These are phyloP conservation scores for Erebia epiphron DNA, from an alignment of 2,888 invertebrate genomes.

Conservation along the genomic window DNA sequence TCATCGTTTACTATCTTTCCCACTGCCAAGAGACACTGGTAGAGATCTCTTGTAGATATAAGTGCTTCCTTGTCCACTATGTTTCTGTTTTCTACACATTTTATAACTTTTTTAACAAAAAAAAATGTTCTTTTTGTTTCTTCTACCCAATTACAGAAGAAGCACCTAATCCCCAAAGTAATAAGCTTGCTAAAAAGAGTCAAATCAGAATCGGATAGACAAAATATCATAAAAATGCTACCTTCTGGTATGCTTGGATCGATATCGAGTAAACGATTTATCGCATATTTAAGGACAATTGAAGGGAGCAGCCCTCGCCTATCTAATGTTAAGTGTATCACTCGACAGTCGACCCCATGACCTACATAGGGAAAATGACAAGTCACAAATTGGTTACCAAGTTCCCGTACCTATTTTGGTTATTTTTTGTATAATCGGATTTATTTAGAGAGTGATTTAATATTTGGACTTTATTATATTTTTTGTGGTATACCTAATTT, in stretches of 20 bases:
- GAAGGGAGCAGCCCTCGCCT: conserved; percentile 15
- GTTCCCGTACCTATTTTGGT: conserved; percentile 6
- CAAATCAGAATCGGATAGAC: no score
- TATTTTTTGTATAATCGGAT: neutral
- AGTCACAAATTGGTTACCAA: conserved; percentile 3
- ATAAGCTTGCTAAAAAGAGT: no score
- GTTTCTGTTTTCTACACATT: no score
- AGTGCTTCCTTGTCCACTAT: no score
- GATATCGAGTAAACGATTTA: conserved; percentile 17
- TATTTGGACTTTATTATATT: neutral
- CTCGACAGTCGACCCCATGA: conserved; percentile 16
- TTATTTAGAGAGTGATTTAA: neutral
- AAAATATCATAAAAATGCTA: neutral
- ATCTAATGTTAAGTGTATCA: conserved; percentile 17
- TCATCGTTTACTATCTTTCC: no score
- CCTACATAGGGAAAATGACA: conserved; percentile 16
- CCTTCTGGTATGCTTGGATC: neutral
- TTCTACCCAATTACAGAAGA: no score
- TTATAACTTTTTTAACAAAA: no score
- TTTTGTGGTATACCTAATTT: no score
- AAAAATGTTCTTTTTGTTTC: no score
- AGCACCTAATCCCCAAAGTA: no score
- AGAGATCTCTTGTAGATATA: no score
- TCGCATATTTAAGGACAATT: conserved; percentile 19
- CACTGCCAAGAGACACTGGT: no score